phyloP scores from a whole-genome alignment of 2,888 invertebrate genomes.

The Harpagoxenus sublaevis region DNA sequence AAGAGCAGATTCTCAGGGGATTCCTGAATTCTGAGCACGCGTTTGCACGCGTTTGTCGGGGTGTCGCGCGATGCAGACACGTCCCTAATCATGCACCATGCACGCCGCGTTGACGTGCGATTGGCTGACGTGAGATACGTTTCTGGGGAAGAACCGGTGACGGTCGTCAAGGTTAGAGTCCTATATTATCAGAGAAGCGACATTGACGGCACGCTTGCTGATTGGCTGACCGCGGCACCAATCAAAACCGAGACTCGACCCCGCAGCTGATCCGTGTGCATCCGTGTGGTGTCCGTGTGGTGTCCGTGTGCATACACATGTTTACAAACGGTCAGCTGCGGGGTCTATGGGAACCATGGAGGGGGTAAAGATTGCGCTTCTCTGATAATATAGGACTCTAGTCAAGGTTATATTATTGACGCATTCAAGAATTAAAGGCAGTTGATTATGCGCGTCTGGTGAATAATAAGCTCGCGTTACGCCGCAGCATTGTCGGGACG shows the following conservation, averaged over 20 bases:
- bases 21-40: neutral
- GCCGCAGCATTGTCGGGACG: neutral
- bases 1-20: neutral
- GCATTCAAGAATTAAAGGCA: constrained; percentile 52
- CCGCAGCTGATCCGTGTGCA: no score
- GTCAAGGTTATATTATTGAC: constrained; percentile 73
- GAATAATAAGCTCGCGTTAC: neutral
- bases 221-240: no score
- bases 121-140: constrained; percentile 34
- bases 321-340: no score
- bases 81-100: constrained; percentile 22
- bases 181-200: no score
- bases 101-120: neutral
- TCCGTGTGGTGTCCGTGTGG: no score
- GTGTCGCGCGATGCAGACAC: neutral
- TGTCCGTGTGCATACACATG: no score
- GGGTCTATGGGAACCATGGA: no score
- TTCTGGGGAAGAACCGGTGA: constrained; percentile 73
- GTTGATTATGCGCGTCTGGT: constrained; percentile 32
- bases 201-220: no score
- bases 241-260: no score
- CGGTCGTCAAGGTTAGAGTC: no score
- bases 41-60: neutral
- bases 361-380: no score
- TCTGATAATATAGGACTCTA: no score